A percentile compares a stretch with the other conserved stretches of the same genome.
Evolutionary conservation across 92 coral and sea anemone genomes (phyloP).

Genomic region (Paramuricea clavata): DNA sequence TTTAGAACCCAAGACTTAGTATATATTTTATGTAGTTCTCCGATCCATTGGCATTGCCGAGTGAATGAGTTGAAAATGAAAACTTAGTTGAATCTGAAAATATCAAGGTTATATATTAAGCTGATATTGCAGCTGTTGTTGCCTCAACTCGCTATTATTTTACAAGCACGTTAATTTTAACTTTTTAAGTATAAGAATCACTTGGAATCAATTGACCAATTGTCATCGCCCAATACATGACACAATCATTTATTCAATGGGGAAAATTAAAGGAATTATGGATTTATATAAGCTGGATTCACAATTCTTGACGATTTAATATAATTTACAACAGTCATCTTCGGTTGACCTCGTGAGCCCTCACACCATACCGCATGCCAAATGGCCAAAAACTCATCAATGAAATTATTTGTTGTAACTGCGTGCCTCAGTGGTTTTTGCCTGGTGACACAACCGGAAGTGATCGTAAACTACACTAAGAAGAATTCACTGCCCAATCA

Average conservation of each 20-base stretch:
- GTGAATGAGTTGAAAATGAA: neutral
- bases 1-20: no score
- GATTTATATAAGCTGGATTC: neutral
- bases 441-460: slow-evolving; percentile 40
- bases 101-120: no score
- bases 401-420: slow-evolving; percentile 50
- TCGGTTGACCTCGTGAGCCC: slow-evolving; percentile 37
- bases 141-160: neutral
- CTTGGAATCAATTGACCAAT: neutral
- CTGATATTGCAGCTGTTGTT: neutral
- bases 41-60: neutral
- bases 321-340: no score
- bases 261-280: neutral
- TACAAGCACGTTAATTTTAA: neutral
- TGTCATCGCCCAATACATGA: neutral
- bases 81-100: no score
- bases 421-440: slow-evolving; percentile 48
- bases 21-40: no score
- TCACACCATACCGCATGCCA: slow-evolving; percentile 28
- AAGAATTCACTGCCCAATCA: slow-evolving; percentile 30
- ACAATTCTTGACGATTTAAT: no score
- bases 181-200: no score
- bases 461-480: neutral
- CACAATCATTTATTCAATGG: neutral
- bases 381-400: slow-evolving; percentile 58